Conservation (phyloP, 2,113 vertebrate species). For the Neogobius melanostomus region DNA sequence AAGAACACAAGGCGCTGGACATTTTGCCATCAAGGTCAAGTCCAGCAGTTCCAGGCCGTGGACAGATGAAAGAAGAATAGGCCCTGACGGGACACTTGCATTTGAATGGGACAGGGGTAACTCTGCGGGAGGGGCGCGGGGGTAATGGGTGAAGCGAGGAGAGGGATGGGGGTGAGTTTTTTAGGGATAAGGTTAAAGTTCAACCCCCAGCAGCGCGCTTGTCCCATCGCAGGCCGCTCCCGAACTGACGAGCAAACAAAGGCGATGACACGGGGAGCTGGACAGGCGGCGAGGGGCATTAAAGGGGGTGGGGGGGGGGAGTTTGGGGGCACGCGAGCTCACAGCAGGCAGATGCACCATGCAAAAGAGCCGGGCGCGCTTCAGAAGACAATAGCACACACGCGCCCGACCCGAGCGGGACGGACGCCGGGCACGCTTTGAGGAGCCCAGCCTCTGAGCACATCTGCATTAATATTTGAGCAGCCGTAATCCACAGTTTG, state of each 20-base stretch:
- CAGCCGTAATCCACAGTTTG: constrained; percentile 37
- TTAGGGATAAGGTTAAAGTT: constrained; percentile 54
- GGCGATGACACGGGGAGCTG: constrained; percentile 55
- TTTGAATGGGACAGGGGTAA: constrained; percentile 65
- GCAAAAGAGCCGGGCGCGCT: constrained; percentile 49
- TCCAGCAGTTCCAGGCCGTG: not conserved
- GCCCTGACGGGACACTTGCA: constrained; percentile 67
- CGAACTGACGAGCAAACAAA: constrained; percentile 75
- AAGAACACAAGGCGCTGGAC: not conserved
- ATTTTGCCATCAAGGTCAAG: constrained; percentile 4
- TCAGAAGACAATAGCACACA: constrained; percentile 49
- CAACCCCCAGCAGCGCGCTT: constrained; percentile 56
- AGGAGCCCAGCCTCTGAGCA: constrained; percentile 12
- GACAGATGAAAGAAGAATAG: constrained; percentile 50
- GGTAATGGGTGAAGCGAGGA: constrained; percentile 25
- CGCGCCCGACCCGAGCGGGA: constrained; percentile 22
- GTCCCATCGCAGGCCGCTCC: constrained; percentile 46
- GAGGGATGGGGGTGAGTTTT: constrained; percentile 8
- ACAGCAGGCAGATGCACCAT: constrained; percentile 55
- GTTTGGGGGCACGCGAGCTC: constrained; percentile 27
- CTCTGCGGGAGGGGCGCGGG: constrained; percentile 45
- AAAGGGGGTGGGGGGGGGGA: constrained; percentile 12
- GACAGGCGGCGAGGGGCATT: constrained; percentile 42
- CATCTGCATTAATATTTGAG: constrained; percentile 53
- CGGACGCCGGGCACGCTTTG: constrained; percentile 22